Evolutionary conservation across 2,797 vertebrate species (phyloP).

Genomic region (Eospalax fontanierii): DNA sequence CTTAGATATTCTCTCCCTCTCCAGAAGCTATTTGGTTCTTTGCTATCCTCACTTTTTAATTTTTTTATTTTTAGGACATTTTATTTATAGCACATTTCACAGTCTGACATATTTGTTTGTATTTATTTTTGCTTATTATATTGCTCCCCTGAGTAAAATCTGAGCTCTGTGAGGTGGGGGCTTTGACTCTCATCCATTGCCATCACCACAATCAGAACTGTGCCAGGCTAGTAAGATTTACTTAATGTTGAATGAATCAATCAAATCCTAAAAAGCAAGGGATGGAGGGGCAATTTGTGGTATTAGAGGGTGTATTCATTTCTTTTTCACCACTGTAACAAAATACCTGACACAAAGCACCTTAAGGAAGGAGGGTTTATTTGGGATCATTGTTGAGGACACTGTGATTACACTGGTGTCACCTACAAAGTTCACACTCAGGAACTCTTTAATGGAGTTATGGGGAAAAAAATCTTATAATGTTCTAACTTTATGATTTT

Average conservation of each 20-base stretch:
- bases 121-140: neutral
- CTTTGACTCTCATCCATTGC: neutral
- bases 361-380: neutral
- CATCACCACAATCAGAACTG: neutral
- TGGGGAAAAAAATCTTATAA: neutral
- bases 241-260: neutral
- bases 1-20: neutral
- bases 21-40: neutral
- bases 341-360: neutral
- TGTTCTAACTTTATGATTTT: fast-evolving
- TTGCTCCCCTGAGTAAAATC: neutral
- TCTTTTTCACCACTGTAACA: neutral
- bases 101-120: neutral
- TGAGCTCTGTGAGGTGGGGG: neutral
- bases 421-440: neutral
- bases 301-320: neutral
- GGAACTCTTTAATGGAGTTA: neutral
- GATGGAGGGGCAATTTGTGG: neutral
- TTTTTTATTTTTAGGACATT: no score
- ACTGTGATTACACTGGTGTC: neutral
- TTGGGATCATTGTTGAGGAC: neutral
- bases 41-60: neutral
- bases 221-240: neutral
- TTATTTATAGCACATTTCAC: neutral
- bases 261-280: neutral